A percentile compares a stretch with the other conserved stretches of the same genome.
Evolutionary conservation across 2,113 vertebrate genomes (phyloP).

Genomic region (Cyanoderma ruficeps): DNA sequence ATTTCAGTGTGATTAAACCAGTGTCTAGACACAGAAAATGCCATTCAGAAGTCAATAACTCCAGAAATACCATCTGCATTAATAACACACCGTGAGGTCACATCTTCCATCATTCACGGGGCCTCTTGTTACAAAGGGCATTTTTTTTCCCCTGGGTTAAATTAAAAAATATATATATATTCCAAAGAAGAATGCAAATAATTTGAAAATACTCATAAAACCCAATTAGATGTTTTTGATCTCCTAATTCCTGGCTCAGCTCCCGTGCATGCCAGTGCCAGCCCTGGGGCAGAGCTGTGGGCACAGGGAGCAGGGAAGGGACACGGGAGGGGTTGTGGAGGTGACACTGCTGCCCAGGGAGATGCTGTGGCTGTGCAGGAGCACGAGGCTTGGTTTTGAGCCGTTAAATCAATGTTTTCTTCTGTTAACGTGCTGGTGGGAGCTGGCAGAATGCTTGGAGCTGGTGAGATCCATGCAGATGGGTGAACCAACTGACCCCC

Average conservation of each 20-base stretch:
- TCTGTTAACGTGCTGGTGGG: not conserved
- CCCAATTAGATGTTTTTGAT: not conserved
- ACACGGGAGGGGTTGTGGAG: fast-evolving
- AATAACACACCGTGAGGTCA: not conserved
- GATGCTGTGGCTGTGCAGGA: not conserved
- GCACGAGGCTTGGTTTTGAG: fast-evolving
- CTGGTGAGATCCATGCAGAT: not conserved
- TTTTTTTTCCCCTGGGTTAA: not conserved
- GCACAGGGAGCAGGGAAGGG: not conserved
- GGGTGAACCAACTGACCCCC: not conserved
- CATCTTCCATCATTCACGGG: not conserved
- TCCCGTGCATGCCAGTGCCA: fast-evolving
- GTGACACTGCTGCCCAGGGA: not conserved
- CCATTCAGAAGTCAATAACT: constrained; percentile 32
- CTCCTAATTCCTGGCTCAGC: not conserved
- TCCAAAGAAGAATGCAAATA: not conserved
- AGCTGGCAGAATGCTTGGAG: not conserved
- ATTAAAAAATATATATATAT: not conserved
- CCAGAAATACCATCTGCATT: constrained; percentile 38
- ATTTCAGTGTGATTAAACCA: constrained; percentile 45
- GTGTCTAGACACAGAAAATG: constrained; percentile 56
- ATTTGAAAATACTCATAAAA: not conserved
- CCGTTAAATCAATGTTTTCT: not conserved
- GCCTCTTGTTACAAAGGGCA: not conserved
- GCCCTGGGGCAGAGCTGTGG: not conserved